Base-by-base conservation (phyloP, 1,140 invertebrate species). In the Cotesia chilonis region DNA sequence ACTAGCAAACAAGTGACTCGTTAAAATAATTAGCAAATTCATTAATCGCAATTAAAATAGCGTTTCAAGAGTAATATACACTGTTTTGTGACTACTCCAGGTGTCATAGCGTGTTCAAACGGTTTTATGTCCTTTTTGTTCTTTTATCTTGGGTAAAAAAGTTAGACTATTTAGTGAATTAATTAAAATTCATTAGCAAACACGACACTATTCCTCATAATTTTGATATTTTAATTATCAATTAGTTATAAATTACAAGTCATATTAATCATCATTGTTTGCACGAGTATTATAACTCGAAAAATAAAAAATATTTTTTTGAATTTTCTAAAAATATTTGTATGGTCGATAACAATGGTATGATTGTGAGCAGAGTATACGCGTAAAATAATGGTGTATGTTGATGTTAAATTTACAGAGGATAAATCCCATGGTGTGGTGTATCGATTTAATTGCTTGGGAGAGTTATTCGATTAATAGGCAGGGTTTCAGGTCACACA, bases 391-490 rank as follows among this genome's bases (percentile, higher is more conserved):
- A 69, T 73, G 60, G 68, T 9, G 35, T 51, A 47, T 73, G 51
- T 35, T 55, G 28, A 47, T 65, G 64, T 69, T 65, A 73, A 69
- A 69, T 69, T 69, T 57, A 73, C 51, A 55, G 41, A 36, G 55
- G 14, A 61, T 36, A 54, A 70, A 70, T 69, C 57, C 28, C 28
- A 41, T 65, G 66, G 54, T 54, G 60, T 41, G 51, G 47, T 52
- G 55, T 36, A 69, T 63, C 35, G 60, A 71, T 65, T 71, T 69
- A 75, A 68, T 77, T 72, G 72, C 65, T 71, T 57, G 54, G 64
- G 72, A 76, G 78, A 82, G 78, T 75, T 82, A 78, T 78, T 75
- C 74, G 76, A 78, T 80, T 82, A 78, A 79, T 78, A 79, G 76
- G 65, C 75, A 68, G 65, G 71, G 66, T 63, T 72, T 70, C 67